A percentile compares a stretch with the other conserved stretches of the same genome.
Evolutionary conservation across 2,888 invertebrate genomes (phyloP).

Genomic region (Phrixothrix hirtus): DNA sequence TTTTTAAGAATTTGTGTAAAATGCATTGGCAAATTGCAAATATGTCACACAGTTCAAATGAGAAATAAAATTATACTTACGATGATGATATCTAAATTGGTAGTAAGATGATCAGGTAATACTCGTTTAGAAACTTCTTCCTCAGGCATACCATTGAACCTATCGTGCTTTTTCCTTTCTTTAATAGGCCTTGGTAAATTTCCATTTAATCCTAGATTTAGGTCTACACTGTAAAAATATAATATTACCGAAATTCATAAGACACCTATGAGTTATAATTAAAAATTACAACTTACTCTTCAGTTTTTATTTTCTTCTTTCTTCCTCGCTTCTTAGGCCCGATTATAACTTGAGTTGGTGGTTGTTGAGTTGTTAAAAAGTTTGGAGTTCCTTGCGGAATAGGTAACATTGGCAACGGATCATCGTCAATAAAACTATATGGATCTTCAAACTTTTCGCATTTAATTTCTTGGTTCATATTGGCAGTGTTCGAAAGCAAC

Average conservation of each 20-base stretch:
- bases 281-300: slow-evolving; percentile 53
- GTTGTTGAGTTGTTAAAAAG: slow-evolving; percentile 49
- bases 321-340: slow-evolving; percentile 82
- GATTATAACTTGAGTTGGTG: slow-evolving; percentile 50
- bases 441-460: slow-evolving; percentile 68
- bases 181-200: slow-evolving; percentile 66
- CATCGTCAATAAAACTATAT: slow-evolving; percentile 85
- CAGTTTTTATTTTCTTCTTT: slow-evolving; percentile 80
- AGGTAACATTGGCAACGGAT: slow-evolving; percentile 59
- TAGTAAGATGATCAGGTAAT: slow-evolving; percentile 91
- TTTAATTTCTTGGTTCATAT: slow-evolving; percentile 53
- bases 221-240: slow-evolving; percentile 16
- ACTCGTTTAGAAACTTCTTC: slow-evolving; percentile 93
- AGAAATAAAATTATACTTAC: too few relatives aligned
- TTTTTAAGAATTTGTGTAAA: too few relatives aligned
- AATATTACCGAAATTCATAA: not conserved
- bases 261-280: not conserved
- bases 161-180: slow-evolving; percentile 91
- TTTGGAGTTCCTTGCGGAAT: slow-evolving; percentile 52
- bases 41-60: too few relatives aligned
- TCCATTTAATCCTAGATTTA: slow-evolving; percentile 58
- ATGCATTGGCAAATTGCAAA: too few relatives aligned
- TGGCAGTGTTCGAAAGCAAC: slow-evolving; percentile 56
- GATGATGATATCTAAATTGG: slow-evolving; percentile 96
- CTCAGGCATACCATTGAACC: slow-evolving; percentile 95